Base-by-base conservation (phyloP, 2,797 vertebrate species). In the Hoplostethus atlanticus region DNA sequence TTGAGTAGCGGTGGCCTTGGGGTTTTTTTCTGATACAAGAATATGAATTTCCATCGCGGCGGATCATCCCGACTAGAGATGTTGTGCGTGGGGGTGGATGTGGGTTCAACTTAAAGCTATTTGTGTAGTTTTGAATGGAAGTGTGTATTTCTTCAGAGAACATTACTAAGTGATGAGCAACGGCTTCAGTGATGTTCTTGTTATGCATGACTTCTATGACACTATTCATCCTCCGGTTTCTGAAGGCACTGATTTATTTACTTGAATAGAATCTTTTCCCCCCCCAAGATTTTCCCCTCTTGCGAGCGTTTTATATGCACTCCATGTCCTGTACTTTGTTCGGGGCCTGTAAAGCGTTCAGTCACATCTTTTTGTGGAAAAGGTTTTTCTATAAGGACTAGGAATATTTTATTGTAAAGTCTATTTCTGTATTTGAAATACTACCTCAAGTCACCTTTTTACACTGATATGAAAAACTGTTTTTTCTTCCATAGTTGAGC, bases 11-110 rank as follows among this genome's bases (percentile, higher is more conserved):
- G 40, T 44, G 73, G 75, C 79, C 73, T 68, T 55, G 75, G 76
- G 73, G 83, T 80, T 64, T 46, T 40, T 21, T 21, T 21, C 74
- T 55, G 81, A 80, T 71, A 70, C 17, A 44, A 31, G 53, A 84
- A 81, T 80, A 77, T 38, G 84, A 76, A 51, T 85, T 76, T 78
- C 68, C 63, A 68, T 84, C 82, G 81, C 67, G 73, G 63, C 60
- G 73, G 79, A 83, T 90, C 80, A 80, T 64, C 79, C 50, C 3
- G 54, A 61, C 59, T 87, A 25, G 54, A 44, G n/a, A 54, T 59
- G 69, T 61, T 53, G 21, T 62, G 65, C 79, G 54, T 47, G 60
- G 75, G n/a, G 66, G 71, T 46, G 60, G 72, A 71, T 1, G 25
- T 38, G 28, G 34, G 34, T 66, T 64, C 42, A 44, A 8, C 36